Base-by-base conservation (phyloP, 2,888 invertebrate genomes). In the Dichetophora obliterata region DNA sequence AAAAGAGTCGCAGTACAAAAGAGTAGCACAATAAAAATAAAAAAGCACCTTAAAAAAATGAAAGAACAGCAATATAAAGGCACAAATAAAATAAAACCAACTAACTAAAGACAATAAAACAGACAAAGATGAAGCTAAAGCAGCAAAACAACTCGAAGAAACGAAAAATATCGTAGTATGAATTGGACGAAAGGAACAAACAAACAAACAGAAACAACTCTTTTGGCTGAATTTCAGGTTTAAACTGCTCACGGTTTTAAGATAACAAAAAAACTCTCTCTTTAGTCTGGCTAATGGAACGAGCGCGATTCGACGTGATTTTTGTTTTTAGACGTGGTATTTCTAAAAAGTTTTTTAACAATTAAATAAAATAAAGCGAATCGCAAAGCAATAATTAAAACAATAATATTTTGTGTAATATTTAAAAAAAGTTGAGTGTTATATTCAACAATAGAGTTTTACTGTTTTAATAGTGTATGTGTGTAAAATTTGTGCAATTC, bases 151-250 rank as follows among this genome's bases (percentile, higher is more conserved):
- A 31, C 6, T 57, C 19, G 31, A 71, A 72, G 61, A 24, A 61
- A 43, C 74, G 37, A 52, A 22, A 54, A 34, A 48, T 54, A 66
- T 43, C 43, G 11, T 43, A 43, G 43, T 43, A 43, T 3, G 43
- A 43, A 43, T 43, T 43, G 61, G 48, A 65, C 27, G 50, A 63
- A 14, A 52, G 8, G 6, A 73, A 61, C 61, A 63, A 69, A 48
- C 37, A 68, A 31, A 27, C 24, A 63, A 73, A 24, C 22, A 57
- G 11, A n/a, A 59, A 31, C 57, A 71, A 74, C 50, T 63, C 75
- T 68, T 70, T 75, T 43, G 70, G 75, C 75, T 75, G 70, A 70
- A 75, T 75, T 70, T 75, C 75, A 69, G 63, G 70, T 76, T 73
- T 70, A 50, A 43, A 50, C 69, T 74, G 73, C 50, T 71, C 65